A percentile compares a stretch with the other conserved stretches of the same genome.
These are phyloP conservation scores for Pseudonaja textilis DNA, from an alignment of 2,113 vertebrate species.

Conservation along the genomic window DNA sequence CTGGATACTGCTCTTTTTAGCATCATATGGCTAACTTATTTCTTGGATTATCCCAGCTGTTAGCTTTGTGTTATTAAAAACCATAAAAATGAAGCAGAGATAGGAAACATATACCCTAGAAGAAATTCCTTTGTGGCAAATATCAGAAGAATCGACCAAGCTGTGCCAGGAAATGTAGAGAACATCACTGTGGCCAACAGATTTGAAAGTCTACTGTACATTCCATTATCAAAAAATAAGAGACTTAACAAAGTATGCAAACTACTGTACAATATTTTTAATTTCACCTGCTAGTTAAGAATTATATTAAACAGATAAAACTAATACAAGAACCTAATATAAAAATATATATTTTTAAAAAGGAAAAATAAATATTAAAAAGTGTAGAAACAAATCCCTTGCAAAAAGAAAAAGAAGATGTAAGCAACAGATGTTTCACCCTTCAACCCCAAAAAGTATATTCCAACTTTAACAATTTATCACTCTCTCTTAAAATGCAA, in stretches of 20 bases:
- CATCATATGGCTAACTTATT: not conserved
- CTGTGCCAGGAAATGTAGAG: not conserved
- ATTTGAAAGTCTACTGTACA: not conserved
- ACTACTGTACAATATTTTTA: not conserved
- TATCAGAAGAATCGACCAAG: not conserved
- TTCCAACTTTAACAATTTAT: not conserved
- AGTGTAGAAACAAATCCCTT: not conserved
- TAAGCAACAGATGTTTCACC: not conserved
- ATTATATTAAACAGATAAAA: too few species aligned
- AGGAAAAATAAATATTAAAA: not conserved
- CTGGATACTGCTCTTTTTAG: not conserved
- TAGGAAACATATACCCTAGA: not conserved
- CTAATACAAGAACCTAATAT: too few species aligned
- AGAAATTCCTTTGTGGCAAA: not conserved
- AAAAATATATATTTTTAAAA: not conserved
- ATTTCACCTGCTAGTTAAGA: not conserved
- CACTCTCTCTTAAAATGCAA: not conserved
- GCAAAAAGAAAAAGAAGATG: not conserved
- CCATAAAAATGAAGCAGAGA: not conserved
- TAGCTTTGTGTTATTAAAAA: not conserved
- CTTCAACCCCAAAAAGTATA: not conserved
- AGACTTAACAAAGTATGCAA: not conserved
- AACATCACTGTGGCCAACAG: not conserved
- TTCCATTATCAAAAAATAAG: not conserved
- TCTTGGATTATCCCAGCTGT: not conserved